A percentile compares a stretch with the other conserved stretches of the same genome.
phyloP scores from a whole-genome alignment of 2,888 invertebrate species.

The Nymphalis urticae region DNA sequence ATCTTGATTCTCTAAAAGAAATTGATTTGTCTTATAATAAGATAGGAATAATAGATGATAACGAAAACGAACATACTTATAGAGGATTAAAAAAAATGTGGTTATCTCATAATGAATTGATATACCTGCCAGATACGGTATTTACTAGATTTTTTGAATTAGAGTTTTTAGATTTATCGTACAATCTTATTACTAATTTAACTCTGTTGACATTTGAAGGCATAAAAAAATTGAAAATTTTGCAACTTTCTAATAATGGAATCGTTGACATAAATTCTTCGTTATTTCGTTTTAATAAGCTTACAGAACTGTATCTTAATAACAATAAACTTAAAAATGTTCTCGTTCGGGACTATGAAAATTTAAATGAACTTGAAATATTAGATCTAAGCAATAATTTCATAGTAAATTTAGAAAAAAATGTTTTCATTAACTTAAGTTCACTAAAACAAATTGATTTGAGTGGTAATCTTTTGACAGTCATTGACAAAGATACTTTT shows the following conservation, averaged over 20 bases:
- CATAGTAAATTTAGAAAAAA: constrained; percentile 47
- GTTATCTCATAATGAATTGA: constrained; percentile 57
- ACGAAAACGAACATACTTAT: constrained; percentile 38
- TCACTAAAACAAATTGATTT: constrained; percentile 49
- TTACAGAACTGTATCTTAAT: constrained; percentile 52
- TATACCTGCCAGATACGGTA: constrained; percentile 47
- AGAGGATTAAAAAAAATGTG: constrained; percentile 49
- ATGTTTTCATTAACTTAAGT: constrained; percentile 46
- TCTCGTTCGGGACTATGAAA: constrained; percentile 49
- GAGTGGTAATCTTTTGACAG: constrained; percentile 51
- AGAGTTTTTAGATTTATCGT: constrained; percentile 54
- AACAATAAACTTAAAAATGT: constrained; percentile 52
- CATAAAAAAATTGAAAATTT: constrained; percentile 47
- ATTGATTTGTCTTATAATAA: constrained; percentile 60
- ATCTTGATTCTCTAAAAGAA: constrained; percentile 44
- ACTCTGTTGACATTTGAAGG: constrained; percentile 57
- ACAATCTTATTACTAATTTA: constrained; percentile 54
- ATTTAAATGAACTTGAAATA: constrained; percentile 41
- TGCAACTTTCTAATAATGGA: constrained; percentile 56
- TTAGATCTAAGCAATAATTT: constrained; percentile 55
- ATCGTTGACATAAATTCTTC: constrained; percentile 54
- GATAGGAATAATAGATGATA: constrained; percentile 47
- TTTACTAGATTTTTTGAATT: constrained; percentile 52
- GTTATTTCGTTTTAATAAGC: constrained; percentile 53
- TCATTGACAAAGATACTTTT: constrained; percentile 43